Base-by-base conservation (phyloP, 2,888 invertebrate species). In the Limnephilus auricula region DNA sequence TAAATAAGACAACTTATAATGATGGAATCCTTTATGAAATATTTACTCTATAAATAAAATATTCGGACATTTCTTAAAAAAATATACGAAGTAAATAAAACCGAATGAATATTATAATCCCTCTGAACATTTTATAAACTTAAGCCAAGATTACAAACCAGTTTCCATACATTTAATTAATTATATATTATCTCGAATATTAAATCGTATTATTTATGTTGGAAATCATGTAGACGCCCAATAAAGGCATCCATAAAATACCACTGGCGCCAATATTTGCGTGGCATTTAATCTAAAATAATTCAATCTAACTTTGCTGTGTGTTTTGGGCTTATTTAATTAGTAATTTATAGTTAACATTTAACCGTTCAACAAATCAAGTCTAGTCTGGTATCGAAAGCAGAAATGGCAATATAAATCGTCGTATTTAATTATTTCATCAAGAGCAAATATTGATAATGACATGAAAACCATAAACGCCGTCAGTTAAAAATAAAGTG, bases 371-470 rank as follows among this genome's bases (percentile, higher is more conserved):
- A 65, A 65, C 50, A 65, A 65, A 65, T 65, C 50, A 65, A 65
- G 50, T 65, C 50, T 15, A 65, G 50, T 65, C 50, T 18, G 50
- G 50, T 0, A 50, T 50, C 50, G 50, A 65, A 65, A 65, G 50
- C 25, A 65, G 50, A 25, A 65, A 65, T 65, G 82, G 82, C 45
- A 85, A 85, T 30, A 85, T 25, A 5, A 85, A 85, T 45, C n/a
- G 83, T 25, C n/a, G 40, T n/a, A 65, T 65, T 65, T n/a, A 40
- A 85, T n/a, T 85, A 45, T 37, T 40, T 85, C 10, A 85, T 85
- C 84, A 40, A 85, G 84, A 85, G 25, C 32, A 45, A 85, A 25
- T 85, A 45, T 85, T 85, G 84, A 37, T 45, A 85, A 45, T 85
- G 40, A 85, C 84, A 85, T 15, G 32, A 40, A 25, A 40, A 85